Base-by-base conservation (phyloP, 2,113 vertebrate genomes). In the Delphinapterus leucas region DNA sequence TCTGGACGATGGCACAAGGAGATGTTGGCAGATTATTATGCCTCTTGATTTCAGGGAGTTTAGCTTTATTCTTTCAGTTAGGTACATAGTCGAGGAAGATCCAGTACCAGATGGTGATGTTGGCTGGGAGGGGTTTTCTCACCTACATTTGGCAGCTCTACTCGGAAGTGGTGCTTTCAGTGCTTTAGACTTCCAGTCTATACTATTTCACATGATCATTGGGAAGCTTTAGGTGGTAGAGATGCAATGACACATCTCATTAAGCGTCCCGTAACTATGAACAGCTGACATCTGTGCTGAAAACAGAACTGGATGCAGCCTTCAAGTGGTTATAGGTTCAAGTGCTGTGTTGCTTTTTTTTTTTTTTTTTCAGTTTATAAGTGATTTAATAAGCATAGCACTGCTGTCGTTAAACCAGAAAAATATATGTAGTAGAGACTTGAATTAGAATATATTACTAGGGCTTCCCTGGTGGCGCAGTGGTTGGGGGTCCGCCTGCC, bases 91-190 rank as follows among this genome's bases (percentile, higher is more conserved):
- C 79, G 88, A 73, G 61, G 96, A 95, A 96, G 95, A 97, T 93
- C 76, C 96, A 70, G 36, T 70, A 97, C 96, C 97, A 98, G 98
- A 98, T 97, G 96, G 97, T 73, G 44, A 91, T 93, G 82, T 76
- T 97, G 97, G 96, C 98, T 95, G 28, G 41, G 58, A 95, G 73
- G 83, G 93, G 61, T 88, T 96, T 97, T 97, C 96, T 97, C 97
- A 94, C 95, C 93, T 95, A 68, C n/a, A 31, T 63, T 96, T 98
- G 96, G 97, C 97, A 97, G 83, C 88, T 95, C 88, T 47, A 7
- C 49, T 91, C 28, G 3, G 95, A 97, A 87, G 49, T 36, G 47
- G 74, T 80, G 49, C 58, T 96, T 86, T 91, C 86, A 53, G 1
- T 74, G 89, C 77, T 60, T 63, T 15, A 93, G 76, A 96, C 89